These are phyloP conservation scores for Lathamus discolor DNA, from an alignment of 2,113 vertebrate genomes.

Conservation along the genomic window DNA sequence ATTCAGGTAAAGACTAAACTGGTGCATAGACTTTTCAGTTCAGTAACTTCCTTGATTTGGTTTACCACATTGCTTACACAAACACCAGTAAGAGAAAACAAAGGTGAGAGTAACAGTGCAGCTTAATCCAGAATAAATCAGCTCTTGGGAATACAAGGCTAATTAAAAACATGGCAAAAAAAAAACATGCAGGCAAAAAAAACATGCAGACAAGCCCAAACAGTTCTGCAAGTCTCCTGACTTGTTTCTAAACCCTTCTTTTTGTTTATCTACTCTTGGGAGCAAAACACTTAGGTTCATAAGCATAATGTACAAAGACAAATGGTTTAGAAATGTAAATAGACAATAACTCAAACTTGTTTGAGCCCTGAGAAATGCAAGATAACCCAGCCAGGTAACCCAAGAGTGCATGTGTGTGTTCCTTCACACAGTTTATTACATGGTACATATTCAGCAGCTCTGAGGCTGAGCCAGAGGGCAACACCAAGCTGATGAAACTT, in stretches of 20 bases:
- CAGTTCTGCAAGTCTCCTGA: not conserved
- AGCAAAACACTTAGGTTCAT: not conserved
- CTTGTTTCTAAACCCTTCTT: not conserved
- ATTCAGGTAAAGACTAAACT: not conserved
- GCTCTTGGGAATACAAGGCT: conserved; percentile 7
- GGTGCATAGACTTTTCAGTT: not conserved
- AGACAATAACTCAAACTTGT: not conserved
- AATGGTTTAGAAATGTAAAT: conserved; percentile 27
- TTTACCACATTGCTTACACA: conserved; percentile 1
- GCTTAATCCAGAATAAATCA: conserved; percentile 13
- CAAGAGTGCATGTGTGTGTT: not conserved
- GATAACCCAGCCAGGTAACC: not conserved
- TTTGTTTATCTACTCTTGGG: conserved; percentile 10
- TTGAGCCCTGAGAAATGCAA: not conserved
- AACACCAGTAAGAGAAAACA: not conserved
- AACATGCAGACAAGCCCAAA: not conserved
- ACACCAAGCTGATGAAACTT: not conserved
- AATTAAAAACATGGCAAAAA: not conserved
- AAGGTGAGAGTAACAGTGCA: not conserved
- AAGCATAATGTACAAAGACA: conserved; percentile 3
- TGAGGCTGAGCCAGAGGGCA: not conserved
- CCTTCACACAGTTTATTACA: not conserved
- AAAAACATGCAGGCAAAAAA: not conserved
- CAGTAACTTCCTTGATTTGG: not conserved
- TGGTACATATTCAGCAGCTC: not conserved